These are phyloP conservation scores for Ursus arctos DNA, from an alignment of 2,113 vertebrate species.

Conservation along the genomic window DNA sequence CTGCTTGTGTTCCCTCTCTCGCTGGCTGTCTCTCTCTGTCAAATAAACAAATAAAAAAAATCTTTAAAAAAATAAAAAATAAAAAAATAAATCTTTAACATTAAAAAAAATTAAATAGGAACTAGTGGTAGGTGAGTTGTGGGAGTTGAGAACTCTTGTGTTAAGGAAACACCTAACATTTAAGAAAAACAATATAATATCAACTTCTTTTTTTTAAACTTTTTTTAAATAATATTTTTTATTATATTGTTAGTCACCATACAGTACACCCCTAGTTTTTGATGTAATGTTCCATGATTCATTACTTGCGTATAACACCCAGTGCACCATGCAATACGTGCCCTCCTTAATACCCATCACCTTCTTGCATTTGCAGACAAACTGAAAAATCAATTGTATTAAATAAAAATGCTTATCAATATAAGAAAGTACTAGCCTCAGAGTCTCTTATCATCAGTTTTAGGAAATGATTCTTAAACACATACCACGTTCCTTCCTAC, in stretches of 20 bases:
- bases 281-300: no score
- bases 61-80: background rate
- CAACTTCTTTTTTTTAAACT: background rate
- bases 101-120: background rate
- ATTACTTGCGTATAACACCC: no score
- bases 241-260: no score
- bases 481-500: slow-evolving; percentile 80
- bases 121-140: background rate
- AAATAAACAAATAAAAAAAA: no score
- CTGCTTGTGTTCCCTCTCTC: no score
- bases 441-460: background rate
- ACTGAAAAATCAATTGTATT: background rate
- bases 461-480: background rate
- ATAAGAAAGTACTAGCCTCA: background rate
- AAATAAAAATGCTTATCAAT: background rate
- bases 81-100: background rate
- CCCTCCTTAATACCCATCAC: no score
- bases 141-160: background rate
- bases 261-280: no score
- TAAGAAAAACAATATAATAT: background rate
- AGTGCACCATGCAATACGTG: no score
- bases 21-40: no score
- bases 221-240: no score
- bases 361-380: background rate
- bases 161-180: background rate